Percentiles rank a stretch among this genome's conserved stretches.
Evolutionary conservation across 2,113 vertebrate genomes (phyloP).

Genomic region (Triplophysa dalaica): DNA sequence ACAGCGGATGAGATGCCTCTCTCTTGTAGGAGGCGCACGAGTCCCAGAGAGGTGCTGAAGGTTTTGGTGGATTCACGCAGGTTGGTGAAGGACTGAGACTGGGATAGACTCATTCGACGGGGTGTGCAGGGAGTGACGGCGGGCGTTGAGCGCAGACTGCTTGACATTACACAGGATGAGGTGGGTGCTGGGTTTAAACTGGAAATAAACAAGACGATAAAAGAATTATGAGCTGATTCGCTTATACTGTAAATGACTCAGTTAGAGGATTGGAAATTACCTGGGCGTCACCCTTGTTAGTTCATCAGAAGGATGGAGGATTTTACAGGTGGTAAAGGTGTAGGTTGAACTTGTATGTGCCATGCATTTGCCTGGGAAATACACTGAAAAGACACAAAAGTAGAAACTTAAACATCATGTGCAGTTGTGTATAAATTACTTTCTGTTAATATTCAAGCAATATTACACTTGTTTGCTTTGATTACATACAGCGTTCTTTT

Average conservation of each 20-base stretch:
- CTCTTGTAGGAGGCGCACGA: slow-evolving; percentile 95
- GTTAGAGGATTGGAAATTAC: slow-evolving; percentile 68
- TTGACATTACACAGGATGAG: slow-evolving; percentile 80
- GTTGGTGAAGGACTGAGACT: slow-evolving; percentile 98
- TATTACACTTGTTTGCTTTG: too few species aligned
- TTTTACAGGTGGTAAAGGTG: slow-evolving; percentile 97
- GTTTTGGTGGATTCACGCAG: slow-evolving; percentile 93
- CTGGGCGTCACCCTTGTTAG: slow-evolving; percentile 94
- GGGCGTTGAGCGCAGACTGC: slow-evolving; percentile 83
- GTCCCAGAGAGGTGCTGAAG: slow-evolving; percentile 94
- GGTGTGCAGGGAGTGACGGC: slow-evolving; percentile 88
- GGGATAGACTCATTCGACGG: slow-evolving; percentile 87
- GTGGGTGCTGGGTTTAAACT: slow-evolving; percentile 86
- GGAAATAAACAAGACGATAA: slow-evolving; percentile 36
- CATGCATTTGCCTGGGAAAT: slow-evolving; percentile 98
- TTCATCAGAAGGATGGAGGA: slow-evolving; percentile 96
- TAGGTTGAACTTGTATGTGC: slow-evolving; percentile 98
- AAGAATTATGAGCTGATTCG: background rate
- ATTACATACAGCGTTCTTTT: too few species aligned
- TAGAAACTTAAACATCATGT: background rate
- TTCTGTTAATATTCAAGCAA: too few species aligned
- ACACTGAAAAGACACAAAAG: slow-evolving; percentile 71
- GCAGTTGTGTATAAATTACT: too few species aligned
- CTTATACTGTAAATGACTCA: background rate
- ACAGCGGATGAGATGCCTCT: slow-evolving; percentile 93